Percentiles rank a stretch among this genome's conserved stretches.
Evolutionary conservation across 2,797 vertebrate species (phyloP).

Genomic region (Gymnothorax javanicus): DNA sequence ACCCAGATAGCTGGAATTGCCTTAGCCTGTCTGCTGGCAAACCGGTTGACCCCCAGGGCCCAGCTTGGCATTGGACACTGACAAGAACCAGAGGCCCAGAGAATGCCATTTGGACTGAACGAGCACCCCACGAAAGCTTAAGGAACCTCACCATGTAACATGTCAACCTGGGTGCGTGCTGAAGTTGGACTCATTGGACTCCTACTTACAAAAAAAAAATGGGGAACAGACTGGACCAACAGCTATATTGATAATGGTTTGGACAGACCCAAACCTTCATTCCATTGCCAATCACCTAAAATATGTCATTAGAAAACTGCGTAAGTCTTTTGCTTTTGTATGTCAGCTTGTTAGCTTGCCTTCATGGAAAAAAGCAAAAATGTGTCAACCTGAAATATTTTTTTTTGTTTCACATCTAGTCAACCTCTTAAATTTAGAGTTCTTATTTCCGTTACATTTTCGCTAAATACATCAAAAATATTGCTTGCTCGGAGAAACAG

Average conservation of each 20-base stretch:
- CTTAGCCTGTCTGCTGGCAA: conserved; percentile 79
- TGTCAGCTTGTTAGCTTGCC: neutral
- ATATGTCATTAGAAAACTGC: neutral
- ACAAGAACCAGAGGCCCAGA: neutral
- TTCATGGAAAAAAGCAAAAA: neutral
- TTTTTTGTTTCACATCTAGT: neutral
- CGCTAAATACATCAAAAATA: neutral
- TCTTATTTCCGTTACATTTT: neutral
- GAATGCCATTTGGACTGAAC: conserved; percentile 8
- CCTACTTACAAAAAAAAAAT: neutral
- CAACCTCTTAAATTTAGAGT: neutral
- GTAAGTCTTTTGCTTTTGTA: neutral
- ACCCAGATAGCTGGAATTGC: conserved; percentile 78
- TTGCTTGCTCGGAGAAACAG: neutral
- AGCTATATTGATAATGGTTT: neutral
- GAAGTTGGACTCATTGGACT: neutral
- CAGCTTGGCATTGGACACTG: conserved; percentile 61
- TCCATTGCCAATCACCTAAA: neutral
- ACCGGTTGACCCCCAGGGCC: conserved; percentile 66
- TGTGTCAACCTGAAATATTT: no score
- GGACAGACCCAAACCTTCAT: neutral
- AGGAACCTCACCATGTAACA: neutral
- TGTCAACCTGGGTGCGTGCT: neutral
- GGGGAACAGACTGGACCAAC: neutral
- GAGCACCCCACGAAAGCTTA: neutral